Evolutionary conservation across 1,140 invertebrate species (phyloP).

Genomic region (Diabrotica undecimpunctata): DNA sequence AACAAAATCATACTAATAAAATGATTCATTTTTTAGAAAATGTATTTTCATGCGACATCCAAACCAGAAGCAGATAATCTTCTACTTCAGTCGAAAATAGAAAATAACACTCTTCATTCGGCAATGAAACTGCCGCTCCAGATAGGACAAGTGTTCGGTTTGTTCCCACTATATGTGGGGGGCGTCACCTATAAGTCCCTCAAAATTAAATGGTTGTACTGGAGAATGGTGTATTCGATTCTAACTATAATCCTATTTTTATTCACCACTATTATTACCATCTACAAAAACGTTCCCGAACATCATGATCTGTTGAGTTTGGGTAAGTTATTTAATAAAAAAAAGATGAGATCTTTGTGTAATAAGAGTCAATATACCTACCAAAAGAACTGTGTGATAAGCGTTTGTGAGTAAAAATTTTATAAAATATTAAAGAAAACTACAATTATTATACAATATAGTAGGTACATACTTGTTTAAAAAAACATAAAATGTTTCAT

Average conservation of each 20-base stretch:
- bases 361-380: no score
- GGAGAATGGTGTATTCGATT: slow-evolving; percentile 20
- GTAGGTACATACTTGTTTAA: no score
- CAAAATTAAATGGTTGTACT: slow-evolving; percentile 21
- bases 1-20: no score
- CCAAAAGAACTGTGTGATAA: no score
- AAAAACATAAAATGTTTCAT: no score
- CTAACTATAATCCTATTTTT: slow-evolving; percentile 3
- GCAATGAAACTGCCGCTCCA: slow-evolving; percentile 19
- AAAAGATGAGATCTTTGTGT: no score
- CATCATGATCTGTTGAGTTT: not conserved
- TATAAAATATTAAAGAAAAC: no score
- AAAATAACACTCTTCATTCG: slow-evolving; percentile 11
- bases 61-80: not conserved
- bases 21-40: no score
- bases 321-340: not conserved
- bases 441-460: no score
- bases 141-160: slow-evolving; percentile 26
- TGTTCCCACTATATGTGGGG: slow-evolving; percentile 21
- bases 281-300: not conserved
- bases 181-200: not conserved
- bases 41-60: no score
- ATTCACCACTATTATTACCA: not conserved
- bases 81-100: not conserved
- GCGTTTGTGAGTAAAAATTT: no score